phyloP scores from a whole-genome alignment of 2,797 vertebrate genomes.

The Anas capensis region DNA sequence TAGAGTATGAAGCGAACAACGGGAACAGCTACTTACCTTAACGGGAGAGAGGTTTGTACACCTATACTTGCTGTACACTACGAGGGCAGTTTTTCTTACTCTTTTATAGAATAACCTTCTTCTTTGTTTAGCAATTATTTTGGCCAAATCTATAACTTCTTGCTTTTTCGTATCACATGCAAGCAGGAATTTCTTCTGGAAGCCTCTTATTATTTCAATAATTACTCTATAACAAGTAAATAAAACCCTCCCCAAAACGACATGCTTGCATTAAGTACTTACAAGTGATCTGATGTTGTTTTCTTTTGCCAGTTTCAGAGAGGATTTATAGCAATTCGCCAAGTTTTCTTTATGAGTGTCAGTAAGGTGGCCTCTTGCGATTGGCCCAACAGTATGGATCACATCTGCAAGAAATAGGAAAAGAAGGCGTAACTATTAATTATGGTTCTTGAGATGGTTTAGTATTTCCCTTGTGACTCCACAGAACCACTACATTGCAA shows the following conservation, averaged over 20 bases:
- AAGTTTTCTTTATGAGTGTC: conserved; percentile 89
- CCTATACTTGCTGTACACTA: neutral
- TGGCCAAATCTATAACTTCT: neutral
- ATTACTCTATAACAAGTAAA: neutral
- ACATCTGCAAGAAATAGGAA: conserved; percentile 85
- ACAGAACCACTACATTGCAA: fast-evolving
- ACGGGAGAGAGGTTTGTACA: neutral
- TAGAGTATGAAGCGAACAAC: neutral
- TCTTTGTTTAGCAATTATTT: neutral
- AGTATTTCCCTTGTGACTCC: neutral
- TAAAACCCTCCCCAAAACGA: neutral
- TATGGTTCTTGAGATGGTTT: neutral
- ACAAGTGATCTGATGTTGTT: conserved; percentile 92
- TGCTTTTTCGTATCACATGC: neutral
- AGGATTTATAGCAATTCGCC: conserved; percentile 93
- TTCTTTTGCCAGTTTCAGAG: conserved; percentile 91
- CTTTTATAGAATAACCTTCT: neutral
- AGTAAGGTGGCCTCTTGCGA: conserved; percentile 92
- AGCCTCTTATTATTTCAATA: neutral
- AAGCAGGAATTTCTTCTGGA: neutral
- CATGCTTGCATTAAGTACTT: conserved; percentile 72
- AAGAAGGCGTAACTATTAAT: neutral
- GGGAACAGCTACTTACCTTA: neutral
- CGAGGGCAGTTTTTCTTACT: neutral
- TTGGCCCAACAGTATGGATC: conserved; percentile 97